Conservation (phyloP, 2,113 vertebrate species). For the Poicephalus gulielmi region DNA sequence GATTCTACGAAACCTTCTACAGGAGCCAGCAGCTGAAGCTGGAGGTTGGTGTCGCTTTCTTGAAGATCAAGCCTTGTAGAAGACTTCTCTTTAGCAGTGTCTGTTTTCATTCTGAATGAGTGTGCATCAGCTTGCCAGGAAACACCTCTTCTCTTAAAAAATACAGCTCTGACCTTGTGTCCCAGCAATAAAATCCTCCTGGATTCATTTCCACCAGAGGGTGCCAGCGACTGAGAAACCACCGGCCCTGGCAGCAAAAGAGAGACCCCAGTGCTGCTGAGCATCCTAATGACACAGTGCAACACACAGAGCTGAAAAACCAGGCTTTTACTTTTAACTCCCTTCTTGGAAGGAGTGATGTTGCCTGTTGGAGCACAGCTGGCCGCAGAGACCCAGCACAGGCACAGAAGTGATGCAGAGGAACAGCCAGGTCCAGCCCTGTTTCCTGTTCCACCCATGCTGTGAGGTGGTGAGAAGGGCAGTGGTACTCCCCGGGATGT, state of each 20-base stretch:
- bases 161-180: neutral
- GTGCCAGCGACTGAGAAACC: neutral
- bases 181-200: neutral
- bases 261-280: neutral
- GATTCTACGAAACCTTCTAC: neutral
- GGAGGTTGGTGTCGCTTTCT: neutral
- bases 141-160: neutral
- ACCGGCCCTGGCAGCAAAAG: neutral
- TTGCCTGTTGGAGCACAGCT: neutral
- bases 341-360: neutral
- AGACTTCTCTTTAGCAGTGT: neutral
- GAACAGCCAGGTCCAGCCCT: neutral
- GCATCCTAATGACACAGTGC: no score
- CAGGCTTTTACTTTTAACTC: neutral
- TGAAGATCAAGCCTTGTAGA: neutral
- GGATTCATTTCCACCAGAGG: neutral
- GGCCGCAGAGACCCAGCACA: neutral
- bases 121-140: neutral
- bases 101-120: neutral
- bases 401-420: neutral
- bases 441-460: neutral
- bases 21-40: neutral
- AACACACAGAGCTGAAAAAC: neutral
- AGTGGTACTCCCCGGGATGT: fast-evolving
- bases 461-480: neutral